These are phyloP conservation scores for Mesoligia furuncula DNA, from an alignment of 2,888 invertebrate genomes.

Conservation along the genomic window DNA sequence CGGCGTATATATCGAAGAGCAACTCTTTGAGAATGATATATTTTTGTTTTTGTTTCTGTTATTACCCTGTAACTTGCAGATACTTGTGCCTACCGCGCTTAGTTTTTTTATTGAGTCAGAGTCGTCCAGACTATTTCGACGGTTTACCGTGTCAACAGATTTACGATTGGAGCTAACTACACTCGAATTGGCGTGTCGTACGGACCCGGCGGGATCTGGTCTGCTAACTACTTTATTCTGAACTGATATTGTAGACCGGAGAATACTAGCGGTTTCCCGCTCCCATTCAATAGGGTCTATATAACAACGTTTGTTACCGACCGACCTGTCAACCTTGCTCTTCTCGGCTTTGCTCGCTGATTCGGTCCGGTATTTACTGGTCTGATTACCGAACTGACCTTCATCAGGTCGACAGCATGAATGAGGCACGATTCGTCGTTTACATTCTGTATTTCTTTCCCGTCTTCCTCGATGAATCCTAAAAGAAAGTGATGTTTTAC, in stretches of 20 bases:
- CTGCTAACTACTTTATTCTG: conserved; percentile 82
- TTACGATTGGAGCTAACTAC: conserved; percentile 74
- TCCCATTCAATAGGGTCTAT: conserved; percentile 90
- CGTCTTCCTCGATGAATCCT: conserved; percentile 86
- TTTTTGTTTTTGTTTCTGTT: conserved; percentile 79
- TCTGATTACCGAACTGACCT: conserved; percentile 69
- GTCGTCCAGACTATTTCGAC: conserved; percentile 76
- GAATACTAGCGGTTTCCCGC: conserved; percentile 90
- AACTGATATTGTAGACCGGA: conserved; percentile 86
- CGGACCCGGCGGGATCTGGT: conserved; percentile 73
- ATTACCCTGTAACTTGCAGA: conserved; percentile 83
- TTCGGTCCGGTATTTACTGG: conserved; percentile 84
- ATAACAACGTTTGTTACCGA: conserved; percentile 89
- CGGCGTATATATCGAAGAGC: conserved; percentile 83
- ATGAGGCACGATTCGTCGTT: conserved; percentile 83
- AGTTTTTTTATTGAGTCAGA: conserved; percentile 83
- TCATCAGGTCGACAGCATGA: conserved; percentile 85
- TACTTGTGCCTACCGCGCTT: conserved; percentile 86
- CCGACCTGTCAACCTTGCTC: conserved; percentile 85
- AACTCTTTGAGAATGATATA: conserved; percentile 84
- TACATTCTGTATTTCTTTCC: conserved; percentile 86
- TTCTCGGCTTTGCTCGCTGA: conserved; percentile 84
- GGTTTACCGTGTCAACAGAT: conserved; percentile 73
- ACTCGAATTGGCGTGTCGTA: conserved; percentile 82
- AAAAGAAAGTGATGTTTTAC: conserved; percentile 89